phyloP scores from a whole-genome alignment of 2,113 vertebrate genomes.

The Grantiella picta region DNA sequence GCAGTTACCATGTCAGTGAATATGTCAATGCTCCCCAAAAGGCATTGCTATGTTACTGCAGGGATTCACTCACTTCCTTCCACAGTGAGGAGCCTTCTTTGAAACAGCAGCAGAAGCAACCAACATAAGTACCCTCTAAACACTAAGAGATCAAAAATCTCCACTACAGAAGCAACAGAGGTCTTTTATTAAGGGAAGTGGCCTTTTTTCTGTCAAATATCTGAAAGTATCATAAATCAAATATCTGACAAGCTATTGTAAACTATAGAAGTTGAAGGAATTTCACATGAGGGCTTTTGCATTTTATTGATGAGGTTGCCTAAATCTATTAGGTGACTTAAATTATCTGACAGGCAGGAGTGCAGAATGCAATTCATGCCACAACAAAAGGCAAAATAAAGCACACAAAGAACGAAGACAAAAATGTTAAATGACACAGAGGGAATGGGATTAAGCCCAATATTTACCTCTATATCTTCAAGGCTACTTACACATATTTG shows the following conservation, averaged over 20 bases:
- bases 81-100: background rate
- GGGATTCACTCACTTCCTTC: background rate
- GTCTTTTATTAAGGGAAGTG: background rate
- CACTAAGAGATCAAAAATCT: background rate
- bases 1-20: background rate
- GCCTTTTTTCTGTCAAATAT: background rate
- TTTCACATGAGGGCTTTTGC: background rate
- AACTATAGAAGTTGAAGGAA: background rate
- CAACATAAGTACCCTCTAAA: background rate
- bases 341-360: background rate
- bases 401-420: background rate
- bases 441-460: background rate
- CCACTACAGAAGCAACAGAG: background rate
- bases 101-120: slow-evolving; percentile 1
- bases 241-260: background rate
- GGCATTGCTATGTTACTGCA: background rate
- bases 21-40: background rate
- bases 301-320: background rate
- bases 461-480: background rate
- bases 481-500: background rate
- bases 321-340: background rate
- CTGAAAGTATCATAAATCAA: slow-evolving; percentile 3
- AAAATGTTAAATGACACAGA: background rate
- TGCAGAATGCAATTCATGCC: background rate
- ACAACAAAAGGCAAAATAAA: background rate